Conservation (phyloP, 2,888 invertebrate genomes). For the Leucophenga montana region DNA sequence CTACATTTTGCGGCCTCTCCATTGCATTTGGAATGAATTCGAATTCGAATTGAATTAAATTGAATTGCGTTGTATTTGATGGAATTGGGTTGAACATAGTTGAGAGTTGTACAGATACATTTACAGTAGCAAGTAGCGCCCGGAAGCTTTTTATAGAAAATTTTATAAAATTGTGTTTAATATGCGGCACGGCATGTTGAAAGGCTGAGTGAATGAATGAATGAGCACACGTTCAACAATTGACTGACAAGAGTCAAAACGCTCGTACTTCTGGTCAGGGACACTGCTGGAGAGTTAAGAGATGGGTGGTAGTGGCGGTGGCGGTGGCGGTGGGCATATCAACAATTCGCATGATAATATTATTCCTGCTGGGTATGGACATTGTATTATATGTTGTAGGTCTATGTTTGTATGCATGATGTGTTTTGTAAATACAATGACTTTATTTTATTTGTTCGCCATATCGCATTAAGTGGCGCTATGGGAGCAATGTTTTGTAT, state of each 20-base stretch:
- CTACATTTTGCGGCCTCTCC: neutral
- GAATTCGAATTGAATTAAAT: neutral
- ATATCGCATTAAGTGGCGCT: neutral
- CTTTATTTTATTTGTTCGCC: too few species aligned
- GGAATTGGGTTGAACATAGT: too few species aligned
- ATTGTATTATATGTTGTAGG: too few species aligned
- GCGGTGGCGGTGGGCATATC: too few species aligned
- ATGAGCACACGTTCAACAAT: neutral
- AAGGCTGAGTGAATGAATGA: neutral
- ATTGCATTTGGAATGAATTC: too few species aligned
- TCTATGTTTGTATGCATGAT: too few species aligned
- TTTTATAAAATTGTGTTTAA: conserved; percentile 18
- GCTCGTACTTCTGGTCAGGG: neutral
- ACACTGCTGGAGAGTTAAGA: neutral
- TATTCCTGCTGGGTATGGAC: neutral
- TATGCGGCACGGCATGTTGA: conserved; percentile 3
- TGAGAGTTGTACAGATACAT: neutral
- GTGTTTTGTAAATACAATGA: too few species aligned
- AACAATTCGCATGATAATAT: neutral
- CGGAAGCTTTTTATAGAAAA: neutral
- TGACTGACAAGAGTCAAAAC: neutral
- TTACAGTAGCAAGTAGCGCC: neutral
- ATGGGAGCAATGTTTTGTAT: neutral
- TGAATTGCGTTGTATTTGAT: neutral
- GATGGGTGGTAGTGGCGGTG: neutral